Evolutionary conservation across 2,797 vertebrate species (phyloP).

Genomic region (Sarcophilus harrisii): DNA sequence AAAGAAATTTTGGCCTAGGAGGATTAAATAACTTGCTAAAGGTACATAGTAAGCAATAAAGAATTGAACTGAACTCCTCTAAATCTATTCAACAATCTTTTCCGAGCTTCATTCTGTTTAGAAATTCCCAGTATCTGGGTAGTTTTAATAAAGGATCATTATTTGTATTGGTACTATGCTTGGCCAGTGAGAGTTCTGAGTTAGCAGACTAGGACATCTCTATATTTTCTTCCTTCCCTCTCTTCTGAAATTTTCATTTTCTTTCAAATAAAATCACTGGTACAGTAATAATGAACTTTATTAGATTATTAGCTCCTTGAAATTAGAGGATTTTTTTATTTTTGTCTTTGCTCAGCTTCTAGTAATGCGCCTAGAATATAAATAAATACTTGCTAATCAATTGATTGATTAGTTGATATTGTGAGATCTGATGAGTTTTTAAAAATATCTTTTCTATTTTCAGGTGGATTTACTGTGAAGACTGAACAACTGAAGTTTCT

Average conservation of each 20-base stretch:
- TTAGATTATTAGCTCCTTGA: neutral
- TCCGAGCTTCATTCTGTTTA: neutral
- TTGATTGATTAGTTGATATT: neutral
- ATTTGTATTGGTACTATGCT: too few relatives aligned
- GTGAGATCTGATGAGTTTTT: neutral
- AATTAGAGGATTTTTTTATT: neutral
- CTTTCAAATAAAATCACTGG: neutral
- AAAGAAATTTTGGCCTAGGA: neutral
- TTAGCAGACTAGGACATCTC: too few relatives aligned
- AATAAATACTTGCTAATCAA: neutral
- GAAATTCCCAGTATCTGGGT: too few relatives aligned
- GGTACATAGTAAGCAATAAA: neutral
- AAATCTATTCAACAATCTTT: neutral
- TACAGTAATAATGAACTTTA: neutral
- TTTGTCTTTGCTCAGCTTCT: rapidly evolving
- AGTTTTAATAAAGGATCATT: too few relatives aligned
- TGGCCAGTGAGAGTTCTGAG: too few relatives aligned
- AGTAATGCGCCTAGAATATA: neutral
- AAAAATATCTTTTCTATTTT: constrained; percentile 51
- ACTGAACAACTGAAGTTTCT: constrained; percentile 76
- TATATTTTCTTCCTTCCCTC: too few relatives aligned
- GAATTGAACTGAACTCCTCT: neutral
- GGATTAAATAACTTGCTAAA: rapidly evolving
- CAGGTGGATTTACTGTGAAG: constrained; percentile 86
- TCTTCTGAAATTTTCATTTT: neutral